Conservation (phyloP, 2,797 vertebrate genomes). For the Propithecus perrieri region DNA sequence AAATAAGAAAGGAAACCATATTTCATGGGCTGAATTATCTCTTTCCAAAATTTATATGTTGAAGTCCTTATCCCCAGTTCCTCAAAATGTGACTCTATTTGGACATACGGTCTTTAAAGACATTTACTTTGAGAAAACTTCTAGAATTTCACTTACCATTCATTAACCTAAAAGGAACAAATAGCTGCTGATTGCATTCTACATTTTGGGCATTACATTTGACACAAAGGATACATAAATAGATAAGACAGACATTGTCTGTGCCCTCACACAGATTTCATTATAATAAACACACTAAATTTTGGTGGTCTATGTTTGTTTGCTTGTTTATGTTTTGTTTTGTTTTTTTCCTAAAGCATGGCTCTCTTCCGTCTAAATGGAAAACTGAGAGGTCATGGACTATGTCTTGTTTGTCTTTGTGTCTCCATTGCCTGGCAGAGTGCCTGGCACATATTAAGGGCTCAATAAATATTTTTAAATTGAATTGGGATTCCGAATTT, state of each 20-base stretch:
- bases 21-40: background rate
- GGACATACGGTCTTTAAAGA: background rate
- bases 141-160: background rate
- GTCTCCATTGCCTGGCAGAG: conserved; percentile 4
- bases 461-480: conserved; percentile 76
- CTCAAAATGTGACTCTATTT: background rate
- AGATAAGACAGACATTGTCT: background rate
- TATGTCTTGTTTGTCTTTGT: conserved; percentile 26
- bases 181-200: background rate
- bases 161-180: background rate
- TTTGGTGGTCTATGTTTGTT: background rate
- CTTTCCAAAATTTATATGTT: background rate
- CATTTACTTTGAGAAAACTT: background rate
- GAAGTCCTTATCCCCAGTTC: background rate
- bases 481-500: conserved; percentile 71
- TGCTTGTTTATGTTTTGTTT: background rate
- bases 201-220: background rate
- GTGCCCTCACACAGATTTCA: background rate
- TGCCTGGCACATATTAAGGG: conserved; percentile 62
- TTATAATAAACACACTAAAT: background rate
- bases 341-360: background rate
- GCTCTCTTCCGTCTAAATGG: background rate
- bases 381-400: background rate
- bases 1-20: background rate
- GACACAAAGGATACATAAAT: background rate